Base-by-base conservation (phyloP, 2,888 invertebrate genomes). In the Plutella xylostella region DNA sequence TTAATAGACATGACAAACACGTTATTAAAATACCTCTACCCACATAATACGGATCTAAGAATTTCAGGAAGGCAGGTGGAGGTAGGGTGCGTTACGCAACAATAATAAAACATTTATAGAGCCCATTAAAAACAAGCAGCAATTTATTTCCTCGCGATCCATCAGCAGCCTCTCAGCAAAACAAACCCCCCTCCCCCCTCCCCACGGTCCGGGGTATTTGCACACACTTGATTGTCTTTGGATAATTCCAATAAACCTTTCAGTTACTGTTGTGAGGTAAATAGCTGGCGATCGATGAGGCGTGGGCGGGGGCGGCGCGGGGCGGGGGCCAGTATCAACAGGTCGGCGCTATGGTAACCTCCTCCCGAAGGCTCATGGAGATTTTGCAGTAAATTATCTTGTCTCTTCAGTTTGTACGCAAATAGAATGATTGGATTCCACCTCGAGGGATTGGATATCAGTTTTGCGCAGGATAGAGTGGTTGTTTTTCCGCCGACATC, bases 321-420 rank as follows among this genome's bases (percentile, higher is more conserved):
- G 9, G 37, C 19, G n/a, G 5, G 37, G 37, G 37, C n/a, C 20
- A 35, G 37, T 35, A 37, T 37, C 37, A 37, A 37, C 37, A 37
- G 37, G 37, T 37, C 37, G 37, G 12, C 18, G 49, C 48, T 56
- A 58, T 60, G 54, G 61, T 57, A 58, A 61, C 58, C 48, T 54
- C 46, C 47, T 45, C 52, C 51, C 50, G n/a, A 49, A 20, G 46
- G 43, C 46, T 51, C 48, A 43, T 42, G 47, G 49, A 48, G 55
- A 54, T 52, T 56, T 56, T 51, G 51, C 51, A 51, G 48, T 50
- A 55, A 59, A 57, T 59, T 58, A 58, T 57, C 55, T 52, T 46
- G 47, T 54, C 48, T 52, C 45, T 45, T 44, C 48, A 33, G 42
- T 48, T 56, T 53, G 35, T 35, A 18, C 37, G 18, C 37, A 37